These are phyloP conservation scores for Albula glossodonta DNA, from an alignment of 2,113 vertebrate genomes.

Conservation along the genomic window DNA sequence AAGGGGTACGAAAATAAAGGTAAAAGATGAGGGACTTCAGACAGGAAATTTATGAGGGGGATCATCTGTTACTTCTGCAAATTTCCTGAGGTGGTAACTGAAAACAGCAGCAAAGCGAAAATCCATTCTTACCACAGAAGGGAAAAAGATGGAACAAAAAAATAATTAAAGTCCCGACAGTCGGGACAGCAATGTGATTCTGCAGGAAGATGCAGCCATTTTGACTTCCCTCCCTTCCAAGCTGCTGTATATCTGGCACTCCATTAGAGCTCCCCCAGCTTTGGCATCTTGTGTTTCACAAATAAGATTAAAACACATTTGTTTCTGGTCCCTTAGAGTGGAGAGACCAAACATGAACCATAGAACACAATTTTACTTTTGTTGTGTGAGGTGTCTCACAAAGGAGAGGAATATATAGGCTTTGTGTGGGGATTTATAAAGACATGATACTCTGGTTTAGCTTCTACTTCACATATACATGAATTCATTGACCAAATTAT, in stretches of 20 bases:
- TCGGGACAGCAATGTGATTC: not conserved
- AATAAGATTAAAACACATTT: not conserved
- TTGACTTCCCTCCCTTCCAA: not conserved
- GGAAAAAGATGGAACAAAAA: conserved; percentile 65
- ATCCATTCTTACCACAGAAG: conserved; percentile 46
- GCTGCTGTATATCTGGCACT: not conserved
- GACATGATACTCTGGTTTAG: no score
- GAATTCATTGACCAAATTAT: not conserved
- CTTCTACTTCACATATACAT: not conserved
- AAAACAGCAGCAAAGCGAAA: no score
- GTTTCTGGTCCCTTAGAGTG: not conserved
- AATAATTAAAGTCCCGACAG: not conserved
- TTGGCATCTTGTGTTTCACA: not conserved
- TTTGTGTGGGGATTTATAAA: not conserved
- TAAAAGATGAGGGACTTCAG: conserved; percentile 35
- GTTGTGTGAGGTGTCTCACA: not conserved
- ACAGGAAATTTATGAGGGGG: conserved; percentile 47
- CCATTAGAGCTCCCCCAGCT: not conserved
- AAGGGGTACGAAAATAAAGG: conserved; percentile 39
- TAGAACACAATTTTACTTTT: not conserved
- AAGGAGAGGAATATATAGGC: not conserved
- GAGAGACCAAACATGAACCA: not conserved
- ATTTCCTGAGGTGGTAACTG: conserved; percentile 58
- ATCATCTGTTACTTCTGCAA: conserved; percentile 65
- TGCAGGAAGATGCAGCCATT: not conserved